phyloP scores from a whole-genome alignment of 2,797 vertebrate genomes.

The Thamnophis elegans region DNA sequence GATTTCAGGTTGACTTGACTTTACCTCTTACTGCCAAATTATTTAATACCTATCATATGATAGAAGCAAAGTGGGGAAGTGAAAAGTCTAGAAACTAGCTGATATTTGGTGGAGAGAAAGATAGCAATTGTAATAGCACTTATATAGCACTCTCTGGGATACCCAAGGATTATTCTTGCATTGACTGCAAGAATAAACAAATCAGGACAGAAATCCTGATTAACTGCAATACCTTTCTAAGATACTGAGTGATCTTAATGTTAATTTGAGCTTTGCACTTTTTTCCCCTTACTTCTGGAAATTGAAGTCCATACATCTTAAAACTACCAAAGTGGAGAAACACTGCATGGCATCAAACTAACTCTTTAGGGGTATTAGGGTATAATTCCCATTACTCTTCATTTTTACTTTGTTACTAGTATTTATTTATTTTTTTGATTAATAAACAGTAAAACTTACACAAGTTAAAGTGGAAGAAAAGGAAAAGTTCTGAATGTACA shows the following conservation, averaged over 20 bases:
- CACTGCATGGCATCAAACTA: background rate
- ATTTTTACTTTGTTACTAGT: background rate
- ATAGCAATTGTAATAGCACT: background rate
- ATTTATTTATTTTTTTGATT: background rate
- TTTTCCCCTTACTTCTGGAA: background rate
- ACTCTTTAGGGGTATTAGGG: background rate
- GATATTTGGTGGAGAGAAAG: background rate
- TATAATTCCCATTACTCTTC: background rate
- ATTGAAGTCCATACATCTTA: background rate
- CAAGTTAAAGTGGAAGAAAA: background rate
- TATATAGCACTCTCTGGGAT: background rate
- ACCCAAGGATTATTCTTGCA: background rate
- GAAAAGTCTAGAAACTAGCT: background rate
- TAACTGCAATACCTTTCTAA: background rate
- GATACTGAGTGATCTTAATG: background rate
- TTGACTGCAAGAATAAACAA: background rate
- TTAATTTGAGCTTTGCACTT: background rate
- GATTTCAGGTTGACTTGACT: conserved; percentile 27
- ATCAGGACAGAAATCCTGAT: background rate
- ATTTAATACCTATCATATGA: conserved; percentile 26
- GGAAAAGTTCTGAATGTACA: background rate
- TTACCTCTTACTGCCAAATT: conserved; percentile 25
- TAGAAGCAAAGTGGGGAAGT: background rate
- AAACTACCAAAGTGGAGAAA: background rate
- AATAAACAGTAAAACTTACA: background rate